Evolutionary conservation across 1,140 invertebrate species (phyloP), one percentile per base, ranked within the genome.

Genomic region (Drosophila truncata): DNA sequence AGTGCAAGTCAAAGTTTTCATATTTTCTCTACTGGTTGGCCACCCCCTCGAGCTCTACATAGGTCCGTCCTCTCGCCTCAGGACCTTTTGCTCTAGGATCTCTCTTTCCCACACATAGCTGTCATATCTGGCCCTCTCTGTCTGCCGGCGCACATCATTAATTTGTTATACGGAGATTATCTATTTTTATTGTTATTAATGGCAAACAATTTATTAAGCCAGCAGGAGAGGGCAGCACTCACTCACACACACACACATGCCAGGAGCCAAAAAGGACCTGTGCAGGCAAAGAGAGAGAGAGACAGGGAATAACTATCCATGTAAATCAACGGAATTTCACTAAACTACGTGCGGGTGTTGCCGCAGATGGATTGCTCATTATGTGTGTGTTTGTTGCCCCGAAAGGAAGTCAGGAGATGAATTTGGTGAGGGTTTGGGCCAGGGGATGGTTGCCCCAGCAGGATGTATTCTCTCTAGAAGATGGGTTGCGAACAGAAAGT

Each of bases 161-260:
- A 92, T 91, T 92, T 92, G 91, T 92, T 92, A 91, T 85, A 91
- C 91, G 91, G 75, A 91, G 91, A 92, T 92, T 92, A 92, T 92
- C 83, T 92, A 91, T 91, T 92, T 92, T 92, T 92, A 91, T 92
- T 92, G 91, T 92, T 91, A 91, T 92, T 92, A 92, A 92, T 91
- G 86, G 83, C 76, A 79, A 91, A 92, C 91, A 91, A 92, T 92
- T 92, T 92, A 92, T 92, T 91, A 92, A 82, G 83, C 77, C 78
- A 77, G 64, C 57, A 70, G 76, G 66, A 29, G 61, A 55, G 77
- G 47, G 46, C 16, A 33, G 54, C 37, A 49, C 37, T 58, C 62
- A 69, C 71, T 78, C 82, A 85, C 82, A 86, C 77, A 77, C 47
- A 47, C 35, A 31, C 71, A 29, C 35, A 41, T 8, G 31, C 35